Evolutionary conservation across 2,888 invertebrate genomes (phyloP), one percentile per base, ranked within the genome.

Genomic region (Erebia aethiops): DNA sequence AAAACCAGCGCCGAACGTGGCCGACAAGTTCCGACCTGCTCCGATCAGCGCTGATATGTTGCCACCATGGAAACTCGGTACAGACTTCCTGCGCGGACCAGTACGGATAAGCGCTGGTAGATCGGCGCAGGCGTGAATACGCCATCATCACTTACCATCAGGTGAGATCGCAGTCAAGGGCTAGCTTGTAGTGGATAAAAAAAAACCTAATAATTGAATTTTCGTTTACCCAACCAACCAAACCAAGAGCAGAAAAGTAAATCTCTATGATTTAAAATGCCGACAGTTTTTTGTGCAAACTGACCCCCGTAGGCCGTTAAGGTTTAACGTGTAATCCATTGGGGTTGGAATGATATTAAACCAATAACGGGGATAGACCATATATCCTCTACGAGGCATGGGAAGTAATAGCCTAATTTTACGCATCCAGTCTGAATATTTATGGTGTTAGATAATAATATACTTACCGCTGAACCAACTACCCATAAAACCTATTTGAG

Each of bases 341-440:
- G 56, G 56, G 56, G 26, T 26, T 21, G 49, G 16, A 60, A 16
- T 60, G 60, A 60, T 60, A 60, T 60, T 60, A 43, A 60, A 60
- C 41, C 43, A 62, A 62, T 62, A 62, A 62, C 18, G 62, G 21
- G 49, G 46, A 62, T 49, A 62, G 46, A 46, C 62, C 62, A 62
- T 62, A 49, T 62, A 62, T 62, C 62, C 21, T 62, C 62, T 62
- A 62, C 62, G 62, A 62, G 62, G 62, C 62, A 49, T 62, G 62
- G 62, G 62, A 62, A 46, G 62, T 62, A 62, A 62, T 62, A 49
- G 46, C 49, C 62, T 62, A 62, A 49, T 62, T 62, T 62, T 62
- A 21, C 62, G 62, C 62, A 62, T 62, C 62, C 49, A 62, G 46
- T 21, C 21, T 21, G 62, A 62, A 62, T 62, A 62, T 62, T 62